Evolutionary conservation across 2,888 invertebrate species (phyloP).

Genomic region (Watsonalla cultraria): DNA sequence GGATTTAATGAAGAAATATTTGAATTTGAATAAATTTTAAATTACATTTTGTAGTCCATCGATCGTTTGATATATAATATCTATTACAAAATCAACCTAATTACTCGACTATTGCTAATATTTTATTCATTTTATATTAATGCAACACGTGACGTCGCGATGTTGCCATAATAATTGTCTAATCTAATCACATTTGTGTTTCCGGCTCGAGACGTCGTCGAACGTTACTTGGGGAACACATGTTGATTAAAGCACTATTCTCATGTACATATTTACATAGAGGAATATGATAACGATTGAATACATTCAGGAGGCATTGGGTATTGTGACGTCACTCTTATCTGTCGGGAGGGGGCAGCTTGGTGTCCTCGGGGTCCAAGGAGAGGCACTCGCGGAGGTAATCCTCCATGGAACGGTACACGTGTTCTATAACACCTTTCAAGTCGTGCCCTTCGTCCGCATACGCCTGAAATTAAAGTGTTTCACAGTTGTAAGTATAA

Average conservation of each 20-base stretch:
- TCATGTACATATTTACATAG: conserved; percentile 74
- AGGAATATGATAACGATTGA: conserved; percentile 47
- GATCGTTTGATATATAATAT: conserved; percentile 24
- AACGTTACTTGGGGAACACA: conserved; percentile 64
- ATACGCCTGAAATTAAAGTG: conserved; percentile 84
- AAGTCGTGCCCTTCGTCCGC: conserved; percentile 94
- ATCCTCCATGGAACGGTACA: conserved; percentile 95
- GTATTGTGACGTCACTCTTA: conserved; percentile 36
- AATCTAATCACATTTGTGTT: conserved; percentile 42
- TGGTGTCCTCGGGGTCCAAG: conserved; percentile 87
- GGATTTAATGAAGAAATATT: conserved; percentile 53
- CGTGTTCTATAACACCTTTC: conserved; percentile 91
- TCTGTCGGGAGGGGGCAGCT: conserved; percentile 80
- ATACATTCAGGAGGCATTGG: conserved; percentile 26
- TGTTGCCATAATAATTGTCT: conserved; percentile 24
- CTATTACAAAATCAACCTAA: conserved; percentile 42
- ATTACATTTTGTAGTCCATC: conserved; percentile 30
- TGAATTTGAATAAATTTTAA: conserved; percentile 37
- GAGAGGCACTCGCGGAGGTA: conserved; percentile 94
- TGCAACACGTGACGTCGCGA: conserved; percentile 39
- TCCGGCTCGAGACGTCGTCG: conserved; percentile 33
- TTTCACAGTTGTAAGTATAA: too few species aligned
- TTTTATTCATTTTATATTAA: conserved; percentile 29
- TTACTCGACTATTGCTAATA: conserved; percentile 30
- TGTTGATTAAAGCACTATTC: conserved; percentile 69